Conservation (phyloP, 2,888 invertebrate species). For the Acrocera orbiculus region DNA sequence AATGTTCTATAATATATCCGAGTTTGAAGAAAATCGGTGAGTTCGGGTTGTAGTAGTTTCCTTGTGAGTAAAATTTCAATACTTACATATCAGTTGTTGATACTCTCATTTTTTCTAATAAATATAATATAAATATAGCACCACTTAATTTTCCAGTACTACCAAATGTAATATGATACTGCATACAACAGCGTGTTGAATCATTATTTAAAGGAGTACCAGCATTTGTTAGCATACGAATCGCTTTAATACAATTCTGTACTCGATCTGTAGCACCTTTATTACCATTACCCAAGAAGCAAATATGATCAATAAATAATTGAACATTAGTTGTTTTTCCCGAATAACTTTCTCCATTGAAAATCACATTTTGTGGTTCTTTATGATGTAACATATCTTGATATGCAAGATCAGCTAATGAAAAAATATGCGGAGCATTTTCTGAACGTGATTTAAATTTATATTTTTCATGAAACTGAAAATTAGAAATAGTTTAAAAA, state of each 20-base stretch:
- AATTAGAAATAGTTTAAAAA: slow-evolving; percentile 14
- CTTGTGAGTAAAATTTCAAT: too few species aligned
- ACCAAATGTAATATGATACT: slow-evolving; percentile 67
- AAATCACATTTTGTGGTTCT: slow-evolving; percentile 67
- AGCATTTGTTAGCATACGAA: slow-evolving; percentile 50
- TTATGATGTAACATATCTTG: slow-evolving; percentile 82
- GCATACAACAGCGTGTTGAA: slow-evolving; percentile 68
- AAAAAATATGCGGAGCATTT: slow-evolving; percentile 77
- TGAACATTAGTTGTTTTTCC: slow-evolving; percentile 78
- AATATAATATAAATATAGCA: slow-evolving; percentile 69
- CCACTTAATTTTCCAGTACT: slow-evolving; percentile 75
- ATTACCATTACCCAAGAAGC: slow-evolving; percentile 59
- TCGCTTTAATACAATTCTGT: slow-evolving; percentile 23
- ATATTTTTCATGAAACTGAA: slow-evolving; percentile 62
- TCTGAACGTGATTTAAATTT: slow-evolving; percentile 72
- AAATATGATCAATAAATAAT: slow-evolving; percentile 62
- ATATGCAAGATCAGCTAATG: slow-evolving; percentile 76
- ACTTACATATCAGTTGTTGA: slow-evolving; percentile 58
- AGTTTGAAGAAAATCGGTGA: too few species aligned
- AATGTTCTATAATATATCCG: too few species aligned
- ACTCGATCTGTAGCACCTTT: slow-evolving; percentile 27
- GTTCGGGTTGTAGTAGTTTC: too few species aligned
- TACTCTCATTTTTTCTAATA: slow-evolving; percentile 77
- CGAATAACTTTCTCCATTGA: slow-evolving; percentile 79
- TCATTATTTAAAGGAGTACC: slow-evolving; percentile 69